phyloP scores from a whole-genome alignment of 2,113 vertebrate genomes.

The Ictalurus furcatus region DNA sequence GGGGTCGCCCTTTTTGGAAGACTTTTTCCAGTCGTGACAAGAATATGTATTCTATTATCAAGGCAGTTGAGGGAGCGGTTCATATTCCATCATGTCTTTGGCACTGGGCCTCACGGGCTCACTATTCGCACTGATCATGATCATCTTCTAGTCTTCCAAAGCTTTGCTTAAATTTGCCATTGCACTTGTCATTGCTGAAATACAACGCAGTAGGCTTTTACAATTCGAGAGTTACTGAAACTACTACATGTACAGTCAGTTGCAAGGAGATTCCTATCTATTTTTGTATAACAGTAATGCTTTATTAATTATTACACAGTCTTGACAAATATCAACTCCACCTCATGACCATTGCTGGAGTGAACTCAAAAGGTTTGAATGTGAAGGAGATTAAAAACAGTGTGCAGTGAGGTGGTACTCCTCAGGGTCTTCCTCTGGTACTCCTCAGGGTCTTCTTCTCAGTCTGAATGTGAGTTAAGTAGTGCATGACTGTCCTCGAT shows the following conservation, averaged over 20 bases:
- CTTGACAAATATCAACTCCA: background rate
- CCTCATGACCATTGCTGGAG: background rate
- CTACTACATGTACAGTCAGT: background rate
- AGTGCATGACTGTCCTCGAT: background rate
- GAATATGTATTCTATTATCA: background rate
- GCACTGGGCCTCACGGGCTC: background rate
- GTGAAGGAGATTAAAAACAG: background rate
- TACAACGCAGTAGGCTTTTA: too few relatives aligned
- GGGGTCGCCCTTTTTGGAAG: background rate
- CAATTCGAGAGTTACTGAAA: background rate
- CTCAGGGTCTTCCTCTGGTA: background rate
- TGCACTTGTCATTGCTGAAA: background rate
- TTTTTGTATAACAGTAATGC: background rate
- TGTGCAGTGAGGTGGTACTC: constrained; percentile 4
- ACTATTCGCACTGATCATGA: background rate
- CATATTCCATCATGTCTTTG: background rate
- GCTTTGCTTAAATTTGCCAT: background rate
- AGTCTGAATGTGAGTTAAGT: background rate
- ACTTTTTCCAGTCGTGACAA: constrained; percentile 1
- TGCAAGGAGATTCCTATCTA: background rate
- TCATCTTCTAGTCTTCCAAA: background rate
- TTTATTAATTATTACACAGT: background rate
- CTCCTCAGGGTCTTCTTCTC: constrained; percentile 13
- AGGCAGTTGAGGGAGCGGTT: background rate
- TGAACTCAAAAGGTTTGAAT: background rate